Conservation (phyloP, 1,140 invertebrate genomes). For the Drosophila nigrodunni region DNA sequence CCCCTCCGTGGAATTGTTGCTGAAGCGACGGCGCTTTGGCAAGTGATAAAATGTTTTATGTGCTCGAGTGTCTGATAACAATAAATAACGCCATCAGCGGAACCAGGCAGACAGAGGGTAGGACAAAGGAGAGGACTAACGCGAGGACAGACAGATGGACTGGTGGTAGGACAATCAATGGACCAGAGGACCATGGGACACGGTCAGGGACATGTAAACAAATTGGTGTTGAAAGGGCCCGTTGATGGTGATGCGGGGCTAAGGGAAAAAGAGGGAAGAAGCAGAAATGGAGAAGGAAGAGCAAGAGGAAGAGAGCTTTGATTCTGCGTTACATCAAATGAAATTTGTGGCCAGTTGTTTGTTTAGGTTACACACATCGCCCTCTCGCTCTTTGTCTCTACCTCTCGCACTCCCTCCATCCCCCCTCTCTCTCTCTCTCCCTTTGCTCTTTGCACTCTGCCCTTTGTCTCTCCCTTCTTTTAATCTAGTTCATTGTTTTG, state of each 20-base stretch:
- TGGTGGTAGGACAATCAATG: neutral
- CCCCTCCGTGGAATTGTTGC: slow-evolving; percentile 40
- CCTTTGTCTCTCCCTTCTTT: neutral
- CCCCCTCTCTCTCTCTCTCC: slow-evolving; percentile 2
- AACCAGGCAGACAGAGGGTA: slow-evolving; percentile 25
- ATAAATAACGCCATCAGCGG: slow-evolving; percentile 81
- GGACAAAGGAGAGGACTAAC: no score
- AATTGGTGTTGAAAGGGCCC: slow-evolving; percentile 72
- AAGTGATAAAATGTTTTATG: slow-evolving; percentile 84
- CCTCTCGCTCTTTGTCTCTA: neutral
- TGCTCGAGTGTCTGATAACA: slow-evolving; percentile 81
- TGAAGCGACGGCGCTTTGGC: slow-evolving; percentile 37
- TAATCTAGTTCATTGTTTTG: slow-evolving; percentile 16
- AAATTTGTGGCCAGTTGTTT: slow-evolving; percentile 65
- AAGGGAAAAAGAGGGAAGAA: neutral
- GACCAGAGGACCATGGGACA: slow-evolving; percentile 2
- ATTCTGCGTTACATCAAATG: slow-evolving; percentile 39
- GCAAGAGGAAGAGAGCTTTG: slow-evolving; percentile 13
- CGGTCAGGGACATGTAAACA: slow-evolving; percentile 70
- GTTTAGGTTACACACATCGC: slow-evolving; percentile 60
- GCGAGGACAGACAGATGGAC: no score
- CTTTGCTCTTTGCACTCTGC: neutral
- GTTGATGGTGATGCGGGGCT: slow-evolving; percentile 17
- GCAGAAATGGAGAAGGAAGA: neutral
- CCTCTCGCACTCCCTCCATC: neutral